A percentile compares a stretch with the other conserved stretches of the same genome.
Evolutionary conservation across 2,797 vertebrate species (phyloP).

Genomic region (Pitangus sulphuratus): DNA sequence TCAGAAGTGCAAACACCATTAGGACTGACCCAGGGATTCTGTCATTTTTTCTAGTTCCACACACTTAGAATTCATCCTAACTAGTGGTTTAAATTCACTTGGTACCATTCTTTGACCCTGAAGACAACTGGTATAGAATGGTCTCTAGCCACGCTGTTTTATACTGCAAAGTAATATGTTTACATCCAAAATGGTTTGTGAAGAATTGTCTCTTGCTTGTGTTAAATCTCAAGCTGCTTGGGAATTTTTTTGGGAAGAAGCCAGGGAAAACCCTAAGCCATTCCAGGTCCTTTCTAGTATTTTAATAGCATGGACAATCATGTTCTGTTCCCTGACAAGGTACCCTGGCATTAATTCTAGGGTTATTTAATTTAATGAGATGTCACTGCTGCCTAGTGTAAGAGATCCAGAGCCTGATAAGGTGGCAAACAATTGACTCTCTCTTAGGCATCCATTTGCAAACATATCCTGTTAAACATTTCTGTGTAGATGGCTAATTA

Average conservation of each 20-base stretch:
- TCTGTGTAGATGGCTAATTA: not conserved
- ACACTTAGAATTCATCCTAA: not conserved
- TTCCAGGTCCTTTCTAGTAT: not conserved
- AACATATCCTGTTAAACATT: not conserved
- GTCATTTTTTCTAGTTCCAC: not conserved
- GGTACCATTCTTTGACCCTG: not conserved
- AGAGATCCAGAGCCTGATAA: not conserved
- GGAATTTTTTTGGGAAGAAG: not conserved
- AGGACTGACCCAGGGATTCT: not conserved
- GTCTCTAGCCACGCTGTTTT: not conserved
- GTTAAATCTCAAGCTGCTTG: not conserved
- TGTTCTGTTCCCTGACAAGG: not conserved
- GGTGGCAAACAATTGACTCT: not conserved
- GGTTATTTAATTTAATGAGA: not conserved
- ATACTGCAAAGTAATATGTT: not conserved
- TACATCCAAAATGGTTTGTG: not conserved
- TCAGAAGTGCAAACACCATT: not conserved
- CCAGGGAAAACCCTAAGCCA: not conserved
- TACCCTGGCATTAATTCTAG: not conserved
- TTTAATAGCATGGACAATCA: not conserved
- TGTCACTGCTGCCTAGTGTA: fast-evolving
- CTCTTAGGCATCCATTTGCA: not conserved
- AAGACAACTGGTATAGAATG: not conserved
- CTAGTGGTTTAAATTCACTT: not conserved
- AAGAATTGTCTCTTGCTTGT: not conserved